phyloP scores from a whole-genome alignment of 2,797 vertebrate genomes.

The Ctenopoma multispine region DNA sequence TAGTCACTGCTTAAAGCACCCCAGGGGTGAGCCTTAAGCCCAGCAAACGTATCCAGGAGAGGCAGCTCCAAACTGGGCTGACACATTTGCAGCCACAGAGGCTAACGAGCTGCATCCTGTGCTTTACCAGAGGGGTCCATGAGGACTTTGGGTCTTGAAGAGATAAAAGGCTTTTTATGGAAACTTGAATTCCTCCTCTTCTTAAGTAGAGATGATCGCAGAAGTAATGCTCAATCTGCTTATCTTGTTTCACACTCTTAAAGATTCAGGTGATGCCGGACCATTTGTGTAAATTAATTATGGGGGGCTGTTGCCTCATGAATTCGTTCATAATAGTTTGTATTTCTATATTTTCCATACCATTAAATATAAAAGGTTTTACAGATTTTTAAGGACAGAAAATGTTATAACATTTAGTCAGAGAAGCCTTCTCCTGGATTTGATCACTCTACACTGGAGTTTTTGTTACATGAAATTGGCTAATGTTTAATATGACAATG shows the following conservation, averaged over 20 bases:
- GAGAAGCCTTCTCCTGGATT: conserved; percentile 22
- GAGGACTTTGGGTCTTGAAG: conserved; percentile 51
- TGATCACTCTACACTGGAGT: conserved; percentile 34
- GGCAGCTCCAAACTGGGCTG: conserved; percentile 49
- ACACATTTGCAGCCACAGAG: conserved; percentile 35
- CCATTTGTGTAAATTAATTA: conserved; percentile 27
- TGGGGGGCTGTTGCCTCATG: conserved; percentile 8
- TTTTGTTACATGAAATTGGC: conserved; percentile 68
- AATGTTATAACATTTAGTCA: conserved; percentile 27
- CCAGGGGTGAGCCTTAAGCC: conserved; percentile 55
- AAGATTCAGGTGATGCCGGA: conserved; percentile 22
- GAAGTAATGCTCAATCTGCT: conserved; percentile 39
- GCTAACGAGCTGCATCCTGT: conserved; percentile 43
- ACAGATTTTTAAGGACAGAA: conserved; percentile 3
- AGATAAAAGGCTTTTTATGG: conserved; percentile 68
- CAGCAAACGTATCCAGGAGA: conserved; percentile 55
- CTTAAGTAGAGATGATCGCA: conserved; percentile 49
- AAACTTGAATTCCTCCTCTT: conserved; percentile 49
- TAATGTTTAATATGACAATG: conserved; percentile 58
- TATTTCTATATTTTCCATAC: conserved; percentile 11
- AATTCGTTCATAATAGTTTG: conserved; percentile 1
- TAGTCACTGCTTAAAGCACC: conserved; percentile 64
- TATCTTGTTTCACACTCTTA: conserved; percentile 50
- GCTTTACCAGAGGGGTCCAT: conserved; percentile 56
- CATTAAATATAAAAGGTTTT: conserved; percentile 4